Base-by-base conservation (phyloP, 2,113 vertebrate species). In the Stomatorhinus ivindoensis region DNA sequence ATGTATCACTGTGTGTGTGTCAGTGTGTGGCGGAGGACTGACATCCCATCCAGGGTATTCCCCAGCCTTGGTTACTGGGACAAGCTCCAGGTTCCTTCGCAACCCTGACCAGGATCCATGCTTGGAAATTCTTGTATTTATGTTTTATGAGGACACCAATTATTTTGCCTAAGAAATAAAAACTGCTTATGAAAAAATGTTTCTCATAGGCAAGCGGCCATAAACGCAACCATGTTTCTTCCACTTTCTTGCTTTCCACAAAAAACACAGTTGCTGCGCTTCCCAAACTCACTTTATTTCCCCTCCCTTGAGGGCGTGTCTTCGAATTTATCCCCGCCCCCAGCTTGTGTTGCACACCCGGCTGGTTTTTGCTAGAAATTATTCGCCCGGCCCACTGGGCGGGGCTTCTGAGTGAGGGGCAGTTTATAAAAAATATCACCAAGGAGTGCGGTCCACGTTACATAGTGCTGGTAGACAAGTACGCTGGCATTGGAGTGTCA, bases 341-440 rank as follows among this genome's bases (percentile, higher is more conserved):
- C 0, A 11, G 24, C 8, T 82, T 31, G 58, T 87, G 86, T 84
- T 73, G 50, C 65, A 42, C 46, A 58, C 53, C 21, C 21, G 88
- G 89, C 58, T 89, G 90, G 89, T 61, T 89, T 0, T 90, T 87
- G 89, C 44, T 15, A 61, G 91, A n/a, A 88, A 87, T 4, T 87
- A 39, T 65, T 51, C 19, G 86, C 44, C 42, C 94, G 93, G 89
- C 95, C 94, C 89, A 90, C 0, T 88, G 69, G 96, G 96, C 94
- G 96, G 93, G 94, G 92, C 91, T 89, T 91, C 0, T 11, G 61
- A 0, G 6, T 19, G 51, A 15, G 0, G 73, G 39, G 85, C n/a
- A 93, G 89, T 90, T 94, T 95, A 95, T 95, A 96, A 91, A 95
- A 91, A 0, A 82, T 47, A 76, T 61, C 7, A 2, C 0, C 44